These are phyloP conservation scores for Magallana nippona DNA, from an alignment of 2,888 invertebrate genomes.

Conservation along the genomic window DNA sequence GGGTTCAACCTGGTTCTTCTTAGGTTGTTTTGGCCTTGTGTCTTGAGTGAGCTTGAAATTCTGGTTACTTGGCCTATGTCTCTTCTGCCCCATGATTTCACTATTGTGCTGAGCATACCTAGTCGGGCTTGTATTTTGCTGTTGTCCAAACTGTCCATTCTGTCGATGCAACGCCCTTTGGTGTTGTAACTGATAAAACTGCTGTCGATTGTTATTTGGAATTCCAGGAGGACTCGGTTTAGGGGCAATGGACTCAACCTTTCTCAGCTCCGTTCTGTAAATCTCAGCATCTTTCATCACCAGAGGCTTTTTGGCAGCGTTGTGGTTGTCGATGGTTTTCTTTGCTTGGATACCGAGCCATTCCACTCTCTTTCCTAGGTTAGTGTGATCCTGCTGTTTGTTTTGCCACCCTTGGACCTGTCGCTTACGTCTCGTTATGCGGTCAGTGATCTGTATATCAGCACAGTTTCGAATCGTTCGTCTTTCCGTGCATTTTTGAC, in stretches of 20 bases:
- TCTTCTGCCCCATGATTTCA: background rate
- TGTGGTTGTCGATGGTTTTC: background rate
- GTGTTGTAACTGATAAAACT: background rate
- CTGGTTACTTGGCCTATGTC: background rate
- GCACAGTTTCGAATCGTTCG: background rate
- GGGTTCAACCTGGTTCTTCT: conserved; percentile 10
- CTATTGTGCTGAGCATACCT: background rate
- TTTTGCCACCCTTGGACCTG: conserved; percentile 16
- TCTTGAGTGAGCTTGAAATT: conserved; percentile 9
- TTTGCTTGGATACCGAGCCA: conserved; percentile 9
- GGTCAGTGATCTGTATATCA: background rate
- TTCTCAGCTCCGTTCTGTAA: conserved; percentile 18
- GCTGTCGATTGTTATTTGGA: background rate
- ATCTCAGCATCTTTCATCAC: conserved; percentile 20
- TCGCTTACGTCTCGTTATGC: background rate
- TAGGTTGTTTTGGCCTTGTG: background rate
- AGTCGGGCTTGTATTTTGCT: background rate
- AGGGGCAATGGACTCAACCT: background rate
- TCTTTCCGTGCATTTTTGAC: background rate
- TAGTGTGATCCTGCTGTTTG: background rate
- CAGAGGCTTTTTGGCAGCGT: background rate
- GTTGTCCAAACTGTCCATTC: background rate
- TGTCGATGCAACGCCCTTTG: background rate
- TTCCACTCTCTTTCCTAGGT: conserved; percentile 24
- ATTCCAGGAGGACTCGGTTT: background rate